A percentile compares a stretch with the other conserved stretches of the same genome.
These are phyloP conservation scores for Rutilus rutilus DNA, from an alignment of 2,113 vertebrate species.

Conservation along the genomic window DNA sequence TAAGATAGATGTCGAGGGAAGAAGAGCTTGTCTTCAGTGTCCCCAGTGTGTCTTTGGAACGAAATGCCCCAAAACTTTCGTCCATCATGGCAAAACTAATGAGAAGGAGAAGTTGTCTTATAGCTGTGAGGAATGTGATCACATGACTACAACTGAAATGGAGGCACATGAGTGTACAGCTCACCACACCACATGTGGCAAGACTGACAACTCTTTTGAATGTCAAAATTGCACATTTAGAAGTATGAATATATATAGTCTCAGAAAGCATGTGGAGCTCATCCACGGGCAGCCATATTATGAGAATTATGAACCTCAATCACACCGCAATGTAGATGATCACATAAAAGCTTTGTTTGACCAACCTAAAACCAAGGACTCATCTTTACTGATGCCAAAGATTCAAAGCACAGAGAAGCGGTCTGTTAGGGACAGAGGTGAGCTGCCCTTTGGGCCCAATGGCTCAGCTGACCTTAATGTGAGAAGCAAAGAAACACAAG, in stretches of 20 bases:
- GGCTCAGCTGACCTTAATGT: constrained; percentile 82
- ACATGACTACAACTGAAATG: constrained; percentile 82
- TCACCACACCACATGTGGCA: constrained; percentile 77
- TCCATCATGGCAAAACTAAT: constrained; percentile 85
- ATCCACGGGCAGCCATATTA: constrained; percentile 70
- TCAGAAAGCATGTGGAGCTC: constrained; percentile 82
- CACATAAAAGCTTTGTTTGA: constrained; percentile 19
- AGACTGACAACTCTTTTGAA: constrained; percentile 69
- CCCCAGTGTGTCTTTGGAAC: constrained; percentile 83
- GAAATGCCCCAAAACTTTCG: constrained; percentile 87
- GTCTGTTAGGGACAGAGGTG: constrained; percentile 46
- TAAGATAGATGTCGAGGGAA: constrained; percentile 82
- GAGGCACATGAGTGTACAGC: constrained; percentile 81
- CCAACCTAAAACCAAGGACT: constrained; percentile 31
- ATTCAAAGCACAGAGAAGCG: constrained; percentile 47
- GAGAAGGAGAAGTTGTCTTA: constrained; percentile 89
- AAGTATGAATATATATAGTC: constrained; percentile 75
- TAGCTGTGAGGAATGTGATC: constrained; percentile 87
- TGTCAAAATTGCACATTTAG: constrained; percentile 84
- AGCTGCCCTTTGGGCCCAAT: constrained; percentile 70
- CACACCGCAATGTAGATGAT: constrained; percentile 28
- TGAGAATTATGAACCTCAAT: constrained; percentile 51
- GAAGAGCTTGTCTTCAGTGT: constrained; percentile 79
- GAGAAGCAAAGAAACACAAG: constrained; percentile 81
- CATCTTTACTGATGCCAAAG: constrained; percentile 57